A percentile compares a stretch with the other conserved stretches of the same genome.
phyloP scores from a whole-genome alignment of 2,888 invertebrate species.

The Ypsolopha sequella region DNA sequence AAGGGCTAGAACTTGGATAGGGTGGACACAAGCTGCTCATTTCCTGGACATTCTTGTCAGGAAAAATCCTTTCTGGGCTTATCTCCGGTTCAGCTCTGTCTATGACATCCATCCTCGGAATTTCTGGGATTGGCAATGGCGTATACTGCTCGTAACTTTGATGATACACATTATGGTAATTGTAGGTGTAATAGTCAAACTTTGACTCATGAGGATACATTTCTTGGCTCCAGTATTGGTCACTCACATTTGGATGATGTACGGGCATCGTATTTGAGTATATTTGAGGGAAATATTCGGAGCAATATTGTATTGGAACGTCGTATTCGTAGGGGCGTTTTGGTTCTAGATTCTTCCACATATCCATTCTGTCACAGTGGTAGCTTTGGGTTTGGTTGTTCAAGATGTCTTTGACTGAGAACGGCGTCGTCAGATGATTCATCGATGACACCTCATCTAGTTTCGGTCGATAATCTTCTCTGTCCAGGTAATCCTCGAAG shows the following conservation, averaged over 20 bases:
- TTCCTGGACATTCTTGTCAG: background rate
- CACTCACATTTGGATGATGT: conserved; percentile 31
- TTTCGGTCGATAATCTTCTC: background rate
- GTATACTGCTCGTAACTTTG: conserved; percentile 42
- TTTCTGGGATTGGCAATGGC: conserved; percentile 15
- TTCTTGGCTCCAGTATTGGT: conserved; percentile 48
- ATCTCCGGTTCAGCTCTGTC: background rate
- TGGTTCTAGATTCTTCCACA: conserved; percentile 32
- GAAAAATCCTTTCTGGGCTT: background rate
- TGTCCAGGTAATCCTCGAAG: background rate
- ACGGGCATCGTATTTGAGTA: conserved; percentile 37
- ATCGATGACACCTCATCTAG: conserved; percentile 30
- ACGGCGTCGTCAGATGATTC: conserved; percentile 46
- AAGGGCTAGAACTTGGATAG: conserved; percentile 5
- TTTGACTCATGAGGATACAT: conserved; percentile 38
- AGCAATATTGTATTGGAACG: conserved; percentile 30
- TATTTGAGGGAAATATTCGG: conserved; percentile 42
- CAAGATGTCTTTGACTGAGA: conserved; percentile 55
- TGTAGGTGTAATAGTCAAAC: conserved; percentile 49
- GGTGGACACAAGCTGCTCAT: background rate
- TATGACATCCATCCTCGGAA: background rate
- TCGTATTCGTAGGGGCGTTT: conserved; percentile 38
- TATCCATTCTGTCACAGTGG: conserved; percentile 41
- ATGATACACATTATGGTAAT: conserved; percentile 47
- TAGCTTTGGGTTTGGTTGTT: conserved; percentile 38